Evolutionary conservation across 2,888 invertebrate genomes (phyloP).

Genomic region (Cyclophora punctaria): DNA sequence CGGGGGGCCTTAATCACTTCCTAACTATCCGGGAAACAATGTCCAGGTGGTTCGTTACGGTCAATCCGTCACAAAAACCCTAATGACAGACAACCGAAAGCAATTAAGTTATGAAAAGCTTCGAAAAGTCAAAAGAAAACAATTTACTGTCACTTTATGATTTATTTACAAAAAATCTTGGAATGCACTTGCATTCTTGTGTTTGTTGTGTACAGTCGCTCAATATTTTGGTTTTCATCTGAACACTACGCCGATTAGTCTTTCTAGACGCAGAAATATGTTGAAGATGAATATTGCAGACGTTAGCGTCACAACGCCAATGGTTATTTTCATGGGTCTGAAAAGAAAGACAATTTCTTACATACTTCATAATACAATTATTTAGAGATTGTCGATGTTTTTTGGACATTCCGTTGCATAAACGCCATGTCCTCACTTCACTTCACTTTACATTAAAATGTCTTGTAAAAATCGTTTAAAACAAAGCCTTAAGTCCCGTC

Average conservation of each 20-base stretch:
- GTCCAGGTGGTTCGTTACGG: slow-evolving; percentile 48
- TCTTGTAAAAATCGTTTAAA: too few species aligned
- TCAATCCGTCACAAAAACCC: slow-evolving; percentile 30
- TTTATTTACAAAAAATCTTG: slow-evolving; percentile 3
- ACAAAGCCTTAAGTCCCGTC: too few species aligned
- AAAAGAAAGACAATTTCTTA: slow-evolving; percentile 12
- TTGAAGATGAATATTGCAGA: slow-evolving; percentile 52
- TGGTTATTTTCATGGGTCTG: slow-evolving; percentile 66
- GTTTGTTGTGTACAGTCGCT: not conserved
- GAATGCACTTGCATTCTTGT: not conserved
- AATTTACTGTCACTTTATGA: slow-evolving; percentile 8
- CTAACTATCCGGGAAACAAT: slow-evolving; percentile 36
- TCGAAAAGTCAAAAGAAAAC: slow-evolving; percentile 14
- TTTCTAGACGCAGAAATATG: slow-evolving; percentile 45
- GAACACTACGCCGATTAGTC: slow-evolving; percentile 22
- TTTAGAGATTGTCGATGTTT: too few species aligned
- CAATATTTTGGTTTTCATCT: not conserved
- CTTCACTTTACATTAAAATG: too few species aligned
- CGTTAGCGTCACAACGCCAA: slow-evolving; percentile 53
- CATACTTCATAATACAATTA: not conserved
- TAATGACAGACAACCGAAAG: slow-evolving; percentile 29
- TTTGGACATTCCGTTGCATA: too few species aligned
- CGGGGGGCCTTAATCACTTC: slow-evolving; percentile 43
- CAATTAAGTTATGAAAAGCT: slow-evolving; percentile 28
- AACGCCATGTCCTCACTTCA: too few species aligned